These are phyloP conservation scores for Clavelina lepadiformis DNA, from an alignment of 23 tunicate species.

Conservation along the genomic window DNA sequence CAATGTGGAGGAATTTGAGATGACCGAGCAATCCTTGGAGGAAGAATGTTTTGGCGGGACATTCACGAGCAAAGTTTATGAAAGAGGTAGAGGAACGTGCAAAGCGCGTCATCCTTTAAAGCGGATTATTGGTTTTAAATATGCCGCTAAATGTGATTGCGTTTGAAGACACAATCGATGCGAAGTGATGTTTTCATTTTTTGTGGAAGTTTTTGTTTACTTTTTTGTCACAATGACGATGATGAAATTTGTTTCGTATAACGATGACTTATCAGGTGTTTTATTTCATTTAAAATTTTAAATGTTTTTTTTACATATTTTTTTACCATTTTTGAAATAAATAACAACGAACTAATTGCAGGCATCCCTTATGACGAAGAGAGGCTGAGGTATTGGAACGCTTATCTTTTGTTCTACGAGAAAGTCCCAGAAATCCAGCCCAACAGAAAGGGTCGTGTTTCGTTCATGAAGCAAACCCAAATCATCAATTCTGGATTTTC, in stretches of 20 bases:
- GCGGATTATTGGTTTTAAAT: too few species aligned
- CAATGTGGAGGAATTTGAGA: slow-evolving; percentile 63
- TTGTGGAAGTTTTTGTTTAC: too few species aligned
- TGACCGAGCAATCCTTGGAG: slow-evolving; percentile 66
- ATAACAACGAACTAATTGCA: slow-evolving; percentile 1
- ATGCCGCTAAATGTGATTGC: too few species aligned
- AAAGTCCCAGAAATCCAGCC: slow-evolving; percentile 20
- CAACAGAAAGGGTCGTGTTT: slow-evolving; percentile 17
- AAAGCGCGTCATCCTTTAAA: too few species aligned
- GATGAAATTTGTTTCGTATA: too few species aligned
- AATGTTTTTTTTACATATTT: not conserved
- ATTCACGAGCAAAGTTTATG: slow-evolving; percentile 48
- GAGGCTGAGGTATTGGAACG: slow-evolving; percentile 79
- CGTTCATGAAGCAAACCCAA: slow-evolving; percentile 47
- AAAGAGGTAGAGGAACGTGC: slow-evolving; percentile 35
- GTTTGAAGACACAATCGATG: too few species aligned
- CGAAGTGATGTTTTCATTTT: too few species aligned
- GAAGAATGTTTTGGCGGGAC: slow-evolving; percentile 95
- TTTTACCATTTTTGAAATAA: not conserved
- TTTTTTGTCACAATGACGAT: too few species aligned
- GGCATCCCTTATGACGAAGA: slow-evolving; percentile 73
- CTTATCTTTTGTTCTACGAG: slow-evolving; percentile 88
- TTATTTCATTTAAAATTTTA: slow-evolving; percentile 1
- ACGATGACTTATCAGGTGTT: too few species aligned
- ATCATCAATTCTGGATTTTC: slow-evolving; percentile 34